These are phyloP conservation scores for Astreopora myriophthalma DNA, from an alignment of 64 coral and sea anemone genomes.

Conservation along the genomic window DNA sequence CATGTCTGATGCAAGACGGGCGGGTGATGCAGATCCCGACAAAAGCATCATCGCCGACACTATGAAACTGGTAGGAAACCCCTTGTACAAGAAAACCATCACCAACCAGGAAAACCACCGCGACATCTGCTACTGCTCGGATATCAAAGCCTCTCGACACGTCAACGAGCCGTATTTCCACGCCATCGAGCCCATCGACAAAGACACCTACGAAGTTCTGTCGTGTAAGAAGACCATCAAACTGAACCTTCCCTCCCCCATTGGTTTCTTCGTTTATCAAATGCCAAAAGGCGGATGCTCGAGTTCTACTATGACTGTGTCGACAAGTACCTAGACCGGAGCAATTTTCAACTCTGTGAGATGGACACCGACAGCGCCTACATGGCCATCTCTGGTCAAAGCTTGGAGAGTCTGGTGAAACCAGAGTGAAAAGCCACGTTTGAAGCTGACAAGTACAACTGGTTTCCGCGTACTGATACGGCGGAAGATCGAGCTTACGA, in stretches of 20 bases:
- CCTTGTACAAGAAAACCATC: constrained; percentile 1
- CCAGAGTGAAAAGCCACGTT: background rate
- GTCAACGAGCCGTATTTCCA: background rate
- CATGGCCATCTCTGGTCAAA: constrained; percentile 35
- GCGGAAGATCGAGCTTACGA: background rate
- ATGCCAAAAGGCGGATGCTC: constrained; percentile 42
- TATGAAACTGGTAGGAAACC: background rate
- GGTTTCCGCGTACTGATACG: constrained; percentile 54
- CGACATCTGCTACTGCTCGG: background rate
- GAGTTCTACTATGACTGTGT: constrained; percentile 62
- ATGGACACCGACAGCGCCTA: constrained; percentile 42
- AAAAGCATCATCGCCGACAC: constrained; percentile 37
- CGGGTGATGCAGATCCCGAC: constrained; percentile 34
- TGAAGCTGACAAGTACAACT: constrained; percentile 24
- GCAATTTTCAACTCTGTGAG: constrained; percentile 46
- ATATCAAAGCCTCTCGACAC: background rate
- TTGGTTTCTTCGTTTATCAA: background rate
- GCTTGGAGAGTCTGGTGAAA: constrained; percentile 20
- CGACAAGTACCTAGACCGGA: constrained; percentile 45
- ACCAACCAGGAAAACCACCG: background rate
- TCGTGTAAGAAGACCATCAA: constrained; percentile 2
- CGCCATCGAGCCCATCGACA: background rate
- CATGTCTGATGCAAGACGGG: constrained; percentile 39
- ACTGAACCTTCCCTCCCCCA: background rate
- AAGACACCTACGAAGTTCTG: background rate